Conservation (phyloP, 1,140 invertebrate genomes). For the Lycorma delicatula region DNA sequence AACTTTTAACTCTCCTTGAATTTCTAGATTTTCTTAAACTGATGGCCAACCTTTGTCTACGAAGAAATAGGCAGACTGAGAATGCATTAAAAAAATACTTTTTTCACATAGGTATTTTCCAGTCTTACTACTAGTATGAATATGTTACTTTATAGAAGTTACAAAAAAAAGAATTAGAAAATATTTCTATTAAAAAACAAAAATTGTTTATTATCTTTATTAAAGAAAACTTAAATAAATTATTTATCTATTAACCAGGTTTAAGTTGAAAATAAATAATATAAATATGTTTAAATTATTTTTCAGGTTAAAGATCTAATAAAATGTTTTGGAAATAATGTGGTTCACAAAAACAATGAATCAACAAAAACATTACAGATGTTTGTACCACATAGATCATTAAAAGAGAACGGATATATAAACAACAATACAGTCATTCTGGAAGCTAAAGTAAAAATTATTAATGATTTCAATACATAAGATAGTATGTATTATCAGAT, state of each 20-base stretch:
- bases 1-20: too few species aligned
- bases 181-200: not conserved
- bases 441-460: not conserved
- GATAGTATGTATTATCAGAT: too few species aligned
- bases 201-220: not conserved
- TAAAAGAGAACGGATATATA: not conserved
- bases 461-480: too few species aligned
- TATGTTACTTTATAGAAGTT: not conserved
- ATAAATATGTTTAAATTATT: not conserved
- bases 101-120: too few species aligned
- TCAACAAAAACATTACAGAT: not conserved
- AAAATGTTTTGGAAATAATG: not conserved
- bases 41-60: too few species aligned
- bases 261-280: not conserved
- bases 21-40: too few species aligned
- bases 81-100: too few species aligned
- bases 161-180: not conserved
- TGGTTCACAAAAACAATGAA: not conserved
- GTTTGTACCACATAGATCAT: slow-evolving; percentile 1
- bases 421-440: not conserved
- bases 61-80: too few species aligned
- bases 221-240: not conserved
- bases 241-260: not conserved
- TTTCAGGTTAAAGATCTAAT: not conserved
- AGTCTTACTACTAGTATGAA: too few species aligned